Base-by-base conservation (phyloP, 2,888 invertebrate genomes). In the Epiblema foenella region DNA sequence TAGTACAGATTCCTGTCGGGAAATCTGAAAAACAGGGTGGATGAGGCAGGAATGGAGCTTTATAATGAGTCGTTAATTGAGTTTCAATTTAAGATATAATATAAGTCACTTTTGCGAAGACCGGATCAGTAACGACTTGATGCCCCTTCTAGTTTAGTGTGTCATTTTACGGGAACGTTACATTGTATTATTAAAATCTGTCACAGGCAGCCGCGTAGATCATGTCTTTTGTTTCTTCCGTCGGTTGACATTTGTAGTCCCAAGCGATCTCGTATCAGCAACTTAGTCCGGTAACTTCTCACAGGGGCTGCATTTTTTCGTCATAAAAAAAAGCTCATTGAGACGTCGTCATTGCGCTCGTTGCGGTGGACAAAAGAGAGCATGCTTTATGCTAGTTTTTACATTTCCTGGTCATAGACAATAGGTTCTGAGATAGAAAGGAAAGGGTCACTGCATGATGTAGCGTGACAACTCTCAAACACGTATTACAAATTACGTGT, bases 381-480 rank as follows among this genome's bases (percentile, higher is more conserved):
- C 62, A 66, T 42, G 67, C 67, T 67, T 67, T 71, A 71, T 71
- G n/a, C 52, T 15, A 62, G 73, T 80, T 70, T 74, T 75, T 72
- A 52, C 77, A 29, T 67, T 73, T 72, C 68, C 72, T 65, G 39
- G 37, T 20, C 64, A 66, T 79, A 79, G 73, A 80, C 79, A 79
- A 79, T 74, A 72, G 74, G 60, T 59, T 71, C 57, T 73, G 70
- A 79, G 76, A 78, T 77, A 71, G 60, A 54, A 42, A 60, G 67
- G 66, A 71, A 71, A 71, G 71, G 71, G 71, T 71, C 71, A 71
- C 56, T 60, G 68, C 42, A 66, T 57, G 57, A 64, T 39, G 64
- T 64, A 54, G 37, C 64, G 20, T 64, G 64, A 64, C 54, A 24
- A 39, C 39, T 54, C 54, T 4, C 54, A 24, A 18, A 11, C 56